phyloP scores from a whole-genome alignment of 2,888 invertebrate species.

The Apotomis betuletana region DNA sequence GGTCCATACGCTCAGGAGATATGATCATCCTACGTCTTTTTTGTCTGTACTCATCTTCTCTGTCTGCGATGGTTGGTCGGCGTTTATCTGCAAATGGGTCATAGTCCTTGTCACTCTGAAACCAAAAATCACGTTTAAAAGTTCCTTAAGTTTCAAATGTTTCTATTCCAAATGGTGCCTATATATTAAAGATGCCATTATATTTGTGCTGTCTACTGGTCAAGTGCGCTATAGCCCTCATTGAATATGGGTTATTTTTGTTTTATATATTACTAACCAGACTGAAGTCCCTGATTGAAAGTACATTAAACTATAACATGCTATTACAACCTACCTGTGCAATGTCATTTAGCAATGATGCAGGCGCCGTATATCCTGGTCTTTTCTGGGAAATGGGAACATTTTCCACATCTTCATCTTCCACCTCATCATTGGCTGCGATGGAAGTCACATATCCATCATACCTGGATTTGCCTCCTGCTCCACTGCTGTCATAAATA shows the following conservation, averaged over 20 bases:
- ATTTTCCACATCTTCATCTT: conserved; percentile 95
- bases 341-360: conserved; percentile 94
- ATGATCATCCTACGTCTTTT: conserved; percentile 95
- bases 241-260: no score
- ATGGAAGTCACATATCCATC: conserved; percentile 98
- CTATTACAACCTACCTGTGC: conserved; percentile 86
- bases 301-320: not conserved
- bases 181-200: no score
- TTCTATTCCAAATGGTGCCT: not conserved
- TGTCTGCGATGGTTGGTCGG: conserved; percentile 95
- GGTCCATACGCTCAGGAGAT: conserved; percentile 98
- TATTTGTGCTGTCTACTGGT: no score
- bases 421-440: conserved; percentile 97
- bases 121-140: conserved; percentile 33
- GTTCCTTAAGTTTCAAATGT: not conserved
- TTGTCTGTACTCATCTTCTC: conserved; percentile 98
- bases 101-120: conserved; percentile 93
- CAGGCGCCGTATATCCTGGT: conserved; percentile 92
- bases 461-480: conserved; percentile 89
- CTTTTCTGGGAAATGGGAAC: conserved; percentile 88
- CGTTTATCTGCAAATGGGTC: conserved; percentile 97
- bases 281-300: no score
- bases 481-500: conserved; percentile 91
- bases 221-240: no score
- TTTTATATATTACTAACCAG: no score